Conservation (phyloP, 2,113 vertebrate genomes). For the Menura novaehollandiae region DNA sequence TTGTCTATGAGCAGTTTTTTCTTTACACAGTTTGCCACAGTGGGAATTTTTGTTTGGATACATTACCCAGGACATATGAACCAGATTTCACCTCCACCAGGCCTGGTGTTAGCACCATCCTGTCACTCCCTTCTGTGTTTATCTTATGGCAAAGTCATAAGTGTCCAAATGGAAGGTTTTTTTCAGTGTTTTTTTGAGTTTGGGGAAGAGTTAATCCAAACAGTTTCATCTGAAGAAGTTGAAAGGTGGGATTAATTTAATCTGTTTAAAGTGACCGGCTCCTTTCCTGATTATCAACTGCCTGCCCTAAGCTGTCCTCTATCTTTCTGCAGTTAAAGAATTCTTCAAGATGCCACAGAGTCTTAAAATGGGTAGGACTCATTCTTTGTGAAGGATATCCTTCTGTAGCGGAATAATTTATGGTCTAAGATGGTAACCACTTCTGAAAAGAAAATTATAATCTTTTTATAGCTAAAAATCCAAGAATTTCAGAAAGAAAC, state of each 20-base stretch:
- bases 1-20: neutral
- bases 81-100: neutral
- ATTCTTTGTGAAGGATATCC: neutral
- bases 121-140: neutral
- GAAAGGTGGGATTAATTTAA: neutral
- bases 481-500: neutral
- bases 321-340: neutral
- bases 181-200: neutral
- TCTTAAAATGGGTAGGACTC: neutral
- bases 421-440: neutral
- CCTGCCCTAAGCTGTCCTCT: neutral
- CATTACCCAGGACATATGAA: neutral
- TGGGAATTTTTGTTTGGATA: neutral
- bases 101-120: neutral
- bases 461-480: neutral
- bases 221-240: neutral
- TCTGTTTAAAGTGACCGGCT: rapidly evolving
- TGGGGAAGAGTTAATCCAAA: neutral
- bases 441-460: neutral
- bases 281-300: neutral
- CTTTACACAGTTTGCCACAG: neutral
- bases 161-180: neutral
- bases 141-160: neutral
- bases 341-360: neutral
- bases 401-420: neutral